phyloP scores from a whole-genome alignment of 2,888 invertebrate species.

The Empis livida region DNA sequence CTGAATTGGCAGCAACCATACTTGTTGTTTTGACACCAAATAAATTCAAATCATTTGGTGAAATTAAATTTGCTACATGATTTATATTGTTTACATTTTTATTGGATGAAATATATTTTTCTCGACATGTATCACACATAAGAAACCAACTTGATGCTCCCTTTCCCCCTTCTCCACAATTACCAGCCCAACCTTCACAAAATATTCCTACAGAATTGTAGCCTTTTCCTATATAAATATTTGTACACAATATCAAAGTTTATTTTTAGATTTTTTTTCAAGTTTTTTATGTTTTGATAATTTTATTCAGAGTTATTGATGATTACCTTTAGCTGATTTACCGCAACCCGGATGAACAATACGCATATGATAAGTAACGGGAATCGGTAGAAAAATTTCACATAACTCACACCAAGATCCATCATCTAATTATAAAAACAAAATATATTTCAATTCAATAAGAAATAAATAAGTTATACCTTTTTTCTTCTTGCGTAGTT shows the following conservation, averaged over 20 bases:
- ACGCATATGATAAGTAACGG: slow-evolving; percentile 86
- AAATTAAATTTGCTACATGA: slow-evolving; percentile 28
- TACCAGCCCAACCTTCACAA: slow-evolving; percentile 78
- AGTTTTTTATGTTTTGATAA: too few relatives aligned
- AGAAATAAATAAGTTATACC: slow-evolving; percentile 10
- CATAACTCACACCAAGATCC: slow-evolving; percentile 70
- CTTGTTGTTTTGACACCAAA: slow-evolving; percentile 33
- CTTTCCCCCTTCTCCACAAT: slow-evolving; percentile 75
- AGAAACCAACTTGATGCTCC: slow-evolving; percentile 79
- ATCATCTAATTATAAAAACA: slow-evolving; percentile 22
- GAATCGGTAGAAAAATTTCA: slow-evolving; percentile 56
- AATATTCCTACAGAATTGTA: slow-evolving; percentile 86
- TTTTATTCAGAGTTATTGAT: too few relatives aligned
- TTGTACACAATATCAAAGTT: too few relatives aligned
- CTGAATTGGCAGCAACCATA: slow-evolving; percentile 29
- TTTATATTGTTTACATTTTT: slow-evolving; percentile 32
- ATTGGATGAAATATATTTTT: slow-evolving; percentile 41
- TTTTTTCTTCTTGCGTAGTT: slow-evolving; percentile 30
- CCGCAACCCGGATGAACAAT: slow-evolving; percentile 86
- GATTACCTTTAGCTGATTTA: slow-evolving; percentile 58
- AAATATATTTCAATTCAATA: neutral
- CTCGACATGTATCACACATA: slow-evolving; percentile 81
- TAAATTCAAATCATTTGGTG: slow-evolving; percentile 32
- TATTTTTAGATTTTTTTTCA: too few relatives aligned
- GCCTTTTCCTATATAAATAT: slow-evolving; percentile 61